phyloP scores from a whole-genome alignment of 2,113 vertebrate species.

The Trematocara unimaculatum region DNA sequence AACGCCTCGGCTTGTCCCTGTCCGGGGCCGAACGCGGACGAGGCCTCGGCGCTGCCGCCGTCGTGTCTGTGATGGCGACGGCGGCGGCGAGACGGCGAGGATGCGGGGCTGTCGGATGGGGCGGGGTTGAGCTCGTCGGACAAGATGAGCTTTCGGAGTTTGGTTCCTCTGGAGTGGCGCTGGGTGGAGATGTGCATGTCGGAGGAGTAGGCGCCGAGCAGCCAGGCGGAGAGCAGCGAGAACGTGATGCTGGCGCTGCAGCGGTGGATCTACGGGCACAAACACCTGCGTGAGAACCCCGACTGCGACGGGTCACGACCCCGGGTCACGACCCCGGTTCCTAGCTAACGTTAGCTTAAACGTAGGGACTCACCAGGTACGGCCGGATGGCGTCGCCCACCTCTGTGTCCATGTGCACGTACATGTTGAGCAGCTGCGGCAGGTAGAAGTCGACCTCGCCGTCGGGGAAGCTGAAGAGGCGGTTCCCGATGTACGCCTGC shows the following conservation, averaged over 20 bases:
- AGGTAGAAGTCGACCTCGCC: constrained; percentile 92
- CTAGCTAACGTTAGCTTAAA: not conserved
- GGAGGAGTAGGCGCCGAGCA: constrained; percentile 89
- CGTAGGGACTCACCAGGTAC: constrained; percentile 77
- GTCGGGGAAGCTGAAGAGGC: constrained; percentile 87
- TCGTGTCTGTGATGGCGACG: constrained; percentile 34
- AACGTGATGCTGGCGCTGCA: constrained; percentile 91
- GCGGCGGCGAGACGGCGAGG: constrained; percentile 20
- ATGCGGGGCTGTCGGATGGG: not conserved
- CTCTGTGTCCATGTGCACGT: constrained; percentile 96
- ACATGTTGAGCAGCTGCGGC: constrained; percentile 96
- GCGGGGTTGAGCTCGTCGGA: constrained; percentile 87
- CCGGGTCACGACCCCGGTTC: too few species aligned
- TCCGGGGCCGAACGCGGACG: constrained; percentile 11
- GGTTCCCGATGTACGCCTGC: constrained; percentile 95
- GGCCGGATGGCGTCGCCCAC: constrained; percentile 94
- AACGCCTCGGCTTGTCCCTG: constrained; percentile 43
- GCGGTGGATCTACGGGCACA: constrained; percentile 74
- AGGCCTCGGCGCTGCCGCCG: constrained; percentile 25
- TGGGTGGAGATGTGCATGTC: constrained; percentile 99
- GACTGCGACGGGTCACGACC: not conserved
- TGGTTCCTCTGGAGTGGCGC: constrained; percentile 90
- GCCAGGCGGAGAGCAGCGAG: constrained; percentile 88
- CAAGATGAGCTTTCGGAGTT: constrained; percentile 87
- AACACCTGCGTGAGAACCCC: not conserved